Percentiles rank a stretch among this genome's conserved stretches.
Evolutionary conservation across 2,113 vertebrate species (phyloP).

Genomic region (Pachycephala philippinensis): DNA sequence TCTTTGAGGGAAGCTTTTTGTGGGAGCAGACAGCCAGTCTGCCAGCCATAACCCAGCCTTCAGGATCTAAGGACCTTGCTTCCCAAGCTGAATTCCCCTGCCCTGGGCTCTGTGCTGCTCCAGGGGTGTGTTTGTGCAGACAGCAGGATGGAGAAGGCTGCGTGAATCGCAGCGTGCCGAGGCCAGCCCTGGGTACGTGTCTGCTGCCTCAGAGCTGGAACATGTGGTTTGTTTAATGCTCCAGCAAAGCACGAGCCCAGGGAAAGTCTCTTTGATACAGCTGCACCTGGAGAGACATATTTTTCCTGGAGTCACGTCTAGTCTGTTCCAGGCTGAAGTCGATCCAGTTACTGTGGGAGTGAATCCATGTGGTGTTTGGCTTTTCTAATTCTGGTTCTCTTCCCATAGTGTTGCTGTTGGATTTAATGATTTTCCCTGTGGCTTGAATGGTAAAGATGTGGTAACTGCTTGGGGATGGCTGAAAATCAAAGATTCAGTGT

Average conservation of each 20-base stretch:
- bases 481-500: constrained; percentile 29
- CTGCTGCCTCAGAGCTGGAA: neutral
- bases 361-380: neutral
- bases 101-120: neutral
- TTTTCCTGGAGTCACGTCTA: neutral
- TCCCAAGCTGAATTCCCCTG: neutral
- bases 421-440: constrained; percentile 23
- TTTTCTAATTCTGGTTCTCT: neutral
- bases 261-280: neutral
- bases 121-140: neutral
- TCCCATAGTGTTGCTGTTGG: neutral
- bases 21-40: neutral
- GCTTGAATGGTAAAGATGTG: constrained; percentile 45
- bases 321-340: neutral
- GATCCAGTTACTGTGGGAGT: neutral
- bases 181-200: neutral
- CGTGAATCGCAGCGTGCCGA: neutral
- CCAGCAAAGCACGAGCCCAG: neutral
- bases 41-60: neutral
- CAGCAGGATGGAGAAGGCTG: neutral
- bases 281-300: neutral
- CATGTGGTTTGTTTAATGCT: neutral
- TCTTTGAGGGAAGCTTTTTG: neutral
- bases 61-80: neutral
- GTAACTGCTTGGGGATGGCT: neutral